A percentile compares a stretch with the other conserved stretches of the same genome.
Conservation (phyloP, 2,113 vertebrate species). For the Brachirus orientalis region DNA sequence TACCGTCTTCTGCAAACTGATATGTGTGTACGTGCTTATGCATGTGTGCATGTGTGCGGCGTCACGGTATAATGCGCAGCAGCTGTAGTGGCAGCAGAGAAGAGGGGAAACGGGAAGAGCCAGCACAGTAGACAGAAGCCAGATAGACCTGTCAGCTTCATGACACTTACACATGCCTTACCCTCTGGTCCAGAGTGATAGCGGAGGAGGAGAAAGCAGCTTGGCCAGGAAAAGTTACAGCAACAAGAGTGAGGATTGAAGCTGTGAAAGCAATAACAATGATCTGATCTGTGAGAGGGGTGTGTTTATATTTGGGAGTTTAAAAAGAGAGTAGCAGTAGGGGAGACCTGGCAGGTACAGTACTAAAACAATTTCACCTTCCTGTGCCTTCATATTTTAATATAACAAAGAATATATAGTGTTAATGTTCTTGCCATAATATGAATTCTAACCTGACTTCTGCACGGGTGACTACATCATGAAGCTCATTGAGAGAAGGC, state of each 20-base stretch:
- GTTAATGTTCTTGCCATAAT: too few relatives aligned
- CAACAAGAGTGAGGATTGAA: conserved; percentile 21
- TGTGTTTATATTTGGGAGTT: conserved; percentile 23
- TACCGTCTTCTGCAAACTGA: conserved; percentile 58
- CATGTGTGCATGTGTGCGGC: conserved; percentile 33
- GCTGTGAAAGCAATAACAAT: conserved; percentile 8
- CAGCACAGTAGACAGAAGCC: conserved; percentile 67
- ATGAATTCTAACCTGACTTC: too few relatives aligned
- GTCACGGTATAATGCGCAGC: conserved; percentile 61
- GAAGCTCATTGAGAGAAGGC: too few relatives aligned
- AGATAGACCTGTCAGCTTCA: conserved; percentile 77
- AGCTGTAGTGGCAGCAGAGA: conserved; percentile 62
- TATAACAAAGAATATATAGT: too few relatives aligned
- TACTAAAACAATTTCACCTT: not conserved
- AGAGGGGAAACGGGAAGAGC: conserved; percentile 68
- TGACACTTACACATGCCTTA: conserved; percentile 74
- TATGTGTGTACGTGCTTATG: conserved; percentile 20
- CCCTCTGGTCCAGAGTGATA: conserved; percentile 45
- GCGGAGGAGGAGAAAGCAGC: conserved; percentile 31
- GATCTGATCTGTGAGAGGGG: not conserved
- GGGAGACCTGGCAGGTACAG: not conserved
- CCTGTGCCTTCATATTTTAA: not conserved
- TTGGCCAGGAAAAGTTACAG: conserved; percentile 41
- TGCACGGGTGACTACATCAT: too few relatives aligned
- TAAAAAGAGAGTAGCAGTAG: not conserved